Conservation (phyloP, 2,113 vertebrate genomes). For the Myodes glareolus region DNA sequence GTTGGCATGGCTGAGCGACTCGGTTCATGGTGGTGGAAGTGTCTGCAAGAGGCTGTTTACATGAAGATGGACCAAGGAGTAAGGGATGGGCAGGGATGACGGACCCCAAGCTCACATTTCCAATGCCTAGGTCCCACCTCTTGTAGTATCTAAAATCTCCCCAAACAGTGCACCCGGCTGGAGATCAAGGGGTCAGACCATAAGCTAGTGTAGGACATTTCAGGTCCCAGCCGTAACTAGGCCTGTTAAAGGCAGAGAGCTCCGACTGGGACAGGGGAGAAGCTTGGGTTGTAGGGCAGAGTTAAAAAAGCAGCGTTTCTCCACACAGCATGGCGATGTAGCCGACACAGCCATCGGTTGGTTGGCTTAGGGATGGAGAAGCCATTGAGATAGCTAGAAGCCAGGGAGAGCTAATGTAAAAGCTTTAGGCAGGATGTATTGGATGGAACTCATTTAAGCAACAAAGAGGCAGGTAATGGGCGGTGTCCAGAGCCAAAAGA, state of each 20-base stretch:
- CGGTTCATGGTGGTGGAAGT: neutral
- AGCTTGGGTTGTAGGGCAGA: neutral
- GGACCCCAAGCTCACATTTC: neutral
- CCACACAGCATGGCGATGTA: neutral
- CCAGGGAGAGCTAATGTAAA: neutral
- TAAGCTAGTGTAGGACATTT: neutral
- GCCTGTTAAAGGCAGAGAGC: neutral
- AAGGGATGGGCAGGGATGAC: neutral
- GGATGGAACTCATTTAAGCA: neutral
- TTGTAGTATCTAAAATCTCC: neutral
- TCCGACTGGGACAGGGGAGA: neutral
- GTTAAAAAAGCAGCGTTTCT: neutral
- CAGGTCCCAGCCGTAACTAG: neutral
- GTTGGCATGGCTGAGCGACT: too few relatives aligned
- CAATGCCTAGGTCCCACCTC: neutral
- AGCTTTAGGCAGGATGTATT: neutral
- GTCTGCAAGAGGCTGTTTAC: neutral
- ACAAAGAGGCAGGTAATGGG: neutral
- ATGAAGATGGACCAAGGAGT: neutral
- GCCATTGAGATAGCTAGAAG: neutral
- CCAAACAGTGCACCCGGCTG: neutral
- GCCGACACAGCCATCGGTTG: neutral
- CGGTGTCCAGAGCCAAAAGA: neutral
- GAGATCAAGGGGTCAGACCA: neutral
- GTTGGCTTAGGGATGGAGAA: neutral